phyloP scores from a whole-genome alignment of 2,113 vertebrate species.

The Cinclus cinclus region DNA sequence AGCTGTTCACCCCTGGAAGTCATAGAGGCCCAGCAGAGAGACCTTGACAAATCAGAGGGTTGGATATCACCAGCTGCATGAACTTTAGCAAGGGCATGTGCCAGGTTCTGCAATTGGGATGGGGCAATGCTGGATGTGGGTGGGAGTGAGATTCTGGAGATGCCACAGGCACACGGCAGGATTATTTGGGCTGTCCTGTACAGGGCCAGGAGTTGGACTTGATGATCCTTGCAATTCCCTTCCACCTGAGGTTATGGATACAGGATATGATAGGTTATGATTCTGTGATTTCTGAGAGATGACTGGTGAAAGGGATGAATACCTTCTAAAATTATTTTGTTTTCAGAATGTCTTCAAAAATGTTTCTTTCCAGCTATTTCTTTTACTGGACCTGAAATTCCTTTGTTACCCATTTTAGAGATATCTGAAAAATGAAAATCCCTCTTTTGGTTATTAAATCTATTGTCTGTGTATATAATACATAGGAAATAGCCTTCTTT shows the following conservation, averaged over 20 bases:
- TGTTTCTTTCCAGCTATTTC: not conserved
- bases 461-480: not conserved
- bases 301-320: not conserved
- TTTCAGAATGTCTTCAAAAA: not conserved
- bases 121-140: no score
- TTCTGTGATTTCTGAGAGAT: not conserved
- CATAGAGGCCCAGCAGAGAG: not conserved
- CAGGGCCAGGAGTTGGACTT: not conserved
- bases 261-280: not conserved
- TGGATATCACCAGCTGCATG: rapidly evolving
- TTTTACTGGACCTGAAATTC: not conserved
- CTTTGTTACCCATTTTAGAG: not conserved
- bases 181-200: not conserved
- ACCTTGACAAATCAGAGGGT: not conserved
- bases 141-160: no score
- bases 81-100: not conserved
- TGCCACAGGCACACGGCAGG: not conserved
- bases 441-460: not conserved
- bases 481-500: not conserved
- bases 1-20: not conserved
- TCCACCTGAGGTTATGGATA: not conserved
- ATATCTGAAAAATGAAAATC: not conserved
- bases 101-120: not conserved
- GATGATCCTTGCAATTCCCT: not conserved
- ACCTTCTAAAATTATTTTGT: not conserved